Percentiles rank a stretch among this genome's conserved stretches.
Conservation (phyloP, 1,140 invertebrate genomes). For the Drosophila lini region DNA sequence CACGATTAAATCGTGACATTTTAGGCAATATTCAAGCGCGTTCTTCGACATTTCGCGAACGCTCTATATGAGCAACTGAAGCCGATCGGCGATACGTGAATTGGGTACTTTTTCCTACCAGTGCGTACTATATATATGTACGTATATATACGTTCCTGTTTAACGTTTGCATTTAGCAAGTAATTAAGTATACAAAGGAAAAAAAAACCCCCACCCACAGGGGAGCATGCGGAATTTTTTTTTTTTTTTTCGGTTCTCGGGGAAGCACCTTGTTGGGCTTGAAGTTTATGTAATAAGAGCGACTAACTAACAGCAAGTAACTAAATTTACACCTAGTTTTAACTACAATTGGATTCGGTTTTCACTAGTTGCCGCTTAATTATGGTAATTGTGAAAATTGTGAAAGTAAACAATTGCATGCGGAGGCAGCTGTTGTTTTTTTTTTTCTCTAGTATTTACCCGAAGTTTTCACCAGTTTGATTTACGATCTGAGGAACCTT, state of each 20-base stretch:
- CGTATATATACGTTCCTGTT: constrained; percentile 18
- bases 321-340: neutral
- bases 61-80: constrained; percentile 46
- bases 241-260: constrained; percentile 29
- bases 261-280: constrained; percentile 18
- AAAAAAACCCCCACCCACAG: constrained; percentile 28
- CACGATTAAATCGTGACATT: constrained; percentile 39
- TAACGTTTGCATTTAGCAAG: constrained; percentile 31
- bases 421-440: constrained; percentile 30
- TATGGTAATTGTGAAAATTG: constrained; percentile 66
- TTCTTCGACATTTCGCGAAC: constrained; percentile 49
- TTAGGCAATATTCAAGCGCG: constrained; percentile 40
- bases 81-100: constrained; percentile 20
- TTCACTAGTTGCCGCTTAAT: constrained; percentile 39
- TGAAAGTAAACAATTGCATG: constrained; percentile 57
- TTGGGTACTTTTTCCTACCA: constrained; percentile 53
- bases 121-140: constrained; percentile 8
- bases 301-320: constrained; percentile 2
- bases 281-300: constrained; percentile 7
- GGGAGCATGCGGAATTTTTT: neutral
- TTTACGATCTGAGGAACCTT: constrained; percentile 50
- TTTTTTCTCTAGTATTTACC: constrained; percentile 6
- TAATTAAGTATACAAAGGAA: constrained; percentile 23
- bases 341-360: constrained; percentile 2
- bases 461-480: constrained; percentile 30